A percentile compares a stretch with the other conserved stretches of the same genome.
These are phyloP conservation scores for Maniola hyperantus DNA, from an alignment of 2,888 invertebrate genomes.

Conservation along the genomic window DNA sequence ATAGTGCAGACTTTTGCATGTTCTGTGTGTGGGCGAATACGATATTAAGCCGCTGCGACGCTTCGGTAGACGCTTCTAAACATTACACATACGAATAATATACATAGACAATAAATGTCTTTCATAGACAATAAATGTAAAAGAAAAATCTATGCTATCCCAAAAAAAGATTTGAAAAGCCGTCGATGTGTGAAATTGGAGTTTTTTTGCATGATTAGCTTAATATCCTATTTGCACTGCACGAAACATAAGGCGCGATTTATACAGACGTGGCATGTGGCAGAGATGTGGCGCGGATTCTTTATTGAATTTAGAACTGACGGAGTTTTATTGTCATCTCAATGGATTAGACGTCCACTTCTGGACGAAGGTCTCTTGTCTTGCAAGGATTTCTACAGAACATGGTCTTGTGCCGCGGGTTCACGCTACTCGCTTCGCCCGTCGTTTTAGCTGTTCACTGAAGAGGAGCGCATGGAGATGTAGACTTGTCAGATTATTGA, in stretches of 20 bases:
- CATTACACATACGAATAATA: background rate
- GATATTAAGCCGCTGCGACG: constrained; percentile 25
- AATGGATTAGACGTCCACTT: background rate
- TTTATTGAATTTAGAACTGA: background rate
- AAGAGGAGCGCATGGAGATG: too few relatives aligned
- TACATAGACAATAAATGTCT: background rate
- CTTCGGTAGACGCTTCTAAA: constrained; percentile 21
- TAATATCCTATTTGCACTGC: constrained; percentile 32
- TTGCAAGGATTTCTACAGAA: background rate
- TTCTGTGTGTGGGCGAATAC: constrained; percentile 38
- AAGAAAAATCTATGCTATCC: background rate
- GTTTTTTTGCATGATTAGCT: constrained; percentile 19
- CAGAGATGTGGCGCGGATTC: background rate
- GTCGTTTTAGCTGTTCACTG: too few relatives aligned
- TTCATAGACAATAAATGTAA: background rate
- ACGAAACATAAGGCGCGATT: background rate
- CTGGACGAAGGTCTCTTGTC: too few relatives aligned
- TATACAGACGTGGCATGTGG: background rate
- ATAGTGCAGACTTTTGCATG: constrained; percentile 47
- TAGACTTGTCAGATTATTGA: too few relatives aligned
- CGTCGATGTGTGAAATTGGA: background rate
- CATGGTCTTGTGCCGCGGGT: background rate
- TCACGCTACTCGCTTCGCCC: background rate
- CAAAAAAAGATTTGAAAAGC: constrained; percentile 5
- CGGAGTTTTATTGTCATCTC: background rate